Evolutionary conservation across 1,140 invertebrate species (phyloP), one percentile per base, ranked within the genome.

Genomic region (Neodiprion lecontei): DNA sequence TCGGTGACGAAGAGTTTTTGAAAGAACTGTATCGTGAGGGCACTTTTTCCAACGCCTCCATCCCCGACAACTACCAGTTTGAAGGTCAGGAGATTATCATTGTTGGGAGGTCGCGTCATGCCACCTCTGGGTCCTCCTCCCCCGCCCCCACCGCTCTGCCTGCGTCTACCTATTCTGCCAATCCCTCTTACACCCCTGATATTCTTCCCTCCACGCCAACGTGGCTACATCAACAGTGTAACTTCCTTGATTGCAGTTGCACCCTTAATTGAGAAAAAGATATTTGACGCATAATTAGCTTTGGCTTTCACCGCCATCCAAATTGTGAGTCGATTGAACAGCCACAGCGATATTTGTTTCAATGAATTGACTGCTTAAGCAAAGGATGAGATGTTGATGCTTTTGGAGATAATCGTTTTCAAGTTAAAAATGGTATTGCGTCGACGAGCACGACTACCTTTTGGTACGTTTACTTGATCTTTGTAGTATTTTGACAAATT

Each of bases 31-130:
- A 98, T 97, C 1, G 96, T 97, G 73, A 97, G 92, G 1, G 96
- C 96, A 78, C 95, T 96, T 89, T 98, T 98, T 17, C 96, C 96
- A 49, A 97, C 94, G 75, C 95, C 92, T 84, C 96, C 95, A 89
- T 96, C 95, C 12, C 96, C 96, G 48, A 97, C 96, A 47, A 97
- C 96, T 65, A 97, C 96, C 76, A 97, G 84, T 86, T 97, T 97
- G 80, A 96, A 96, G 77, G 94, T 95, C 66, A 93, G 92, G 73
- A 96, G 90, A 84, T 96, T 95, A 80, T 96, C 94, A 86, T 94
- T 93, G 72, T 94, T 94, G 28, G 94, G 93, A 17, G 93, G 91
- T 83, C 92, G 91, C 79, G 90, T 91, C 90, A 92, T 92, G 71
- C 80, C 80, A 83, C 79, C 76, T 82, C 79, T 84, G 67, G 74